Conservation (phyloP, 2,797 vertebrate genomes). For the Aselliscus stoliczkanus region DNA sequence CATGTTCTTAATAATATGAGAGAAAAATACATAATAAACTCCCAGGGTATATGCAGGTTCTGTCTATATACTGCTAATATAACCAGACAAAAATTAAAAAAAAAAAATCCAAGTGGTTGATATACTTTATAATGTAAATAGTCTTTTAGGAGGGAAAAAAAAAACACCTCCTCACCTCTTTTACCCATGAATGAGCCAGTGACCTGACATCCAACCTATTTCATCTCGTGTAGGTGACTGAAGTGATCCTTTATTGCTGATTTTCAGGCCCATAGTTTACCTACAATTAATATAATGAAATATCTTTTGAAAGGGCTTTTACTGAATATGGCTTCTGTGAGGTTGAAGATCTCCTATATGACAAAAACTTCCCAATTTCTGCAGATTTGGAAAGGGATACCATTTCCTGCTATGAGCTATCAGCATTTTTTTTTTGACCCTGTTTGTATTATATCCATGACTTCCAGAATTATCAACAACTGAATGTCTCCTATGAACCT, state of each 20-base stretch:
- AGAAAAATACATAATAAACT: neutral
- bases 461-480: neutral
- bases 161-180: neutral
- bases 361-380: neutral
- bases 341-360: neutral
- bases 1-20: neutral
- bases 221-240: neutral
- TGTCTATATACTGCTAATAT: neutral
- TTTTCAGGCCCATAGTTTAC: neutral
- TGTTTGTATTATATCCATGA: neutral
- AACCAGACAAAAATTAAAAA: neutral
- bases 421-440: neutral
- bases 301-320: neutral
- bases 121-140: neutral
- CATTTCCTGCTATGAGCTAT: neutral
- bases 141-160: neutral
- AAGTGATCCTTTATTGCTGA: neutral
- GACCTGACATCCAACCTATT: neutral
- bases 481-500: neutral
- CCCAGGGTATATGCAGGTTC: neutral
- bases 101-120: neutral
- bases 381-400: neutral
- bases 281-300: neutral
- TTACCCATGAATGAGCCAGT: neutral
- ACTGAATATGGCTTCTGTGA: neutral